Percentiles rank a stretch among this genome's conserved stretches.
These are phyloP conservation scores for Leptobrachium leishanense DNA, from an alignment of 2,113 vertebrate genomes.

Conservation along the genomic window DNA sequence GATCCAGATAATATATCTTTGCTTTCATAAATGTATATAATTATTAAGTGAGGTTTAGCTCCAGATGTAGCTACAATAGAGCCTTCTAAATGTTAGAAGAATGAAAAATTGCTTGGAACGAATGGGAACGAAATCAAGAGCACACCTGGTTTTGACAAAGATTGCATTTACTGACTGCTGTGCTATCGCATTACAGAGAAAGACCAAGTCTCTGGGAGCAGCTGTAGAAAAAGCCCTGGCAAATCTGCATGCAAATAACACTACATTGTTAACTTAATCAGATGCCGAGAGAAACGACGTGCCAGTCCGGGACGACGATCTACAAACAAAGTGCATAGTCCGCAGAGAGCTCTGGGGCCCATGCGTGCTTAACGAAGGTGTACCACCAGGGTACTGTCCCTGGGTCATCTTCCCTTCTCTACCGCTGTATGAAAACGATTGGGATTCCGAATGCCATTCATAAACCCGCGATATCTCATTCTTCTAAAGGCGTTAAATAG, in stretches of 20 bases:
- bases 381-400: constrained; percentile 64
- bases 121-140: constrained; percentile 93
- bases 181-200: constrained; percentile 94
- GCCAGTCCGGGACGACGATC: constrained; percentile 78
- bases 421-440: constrained; percentile 59
- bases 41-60: constrained; percentile 87
- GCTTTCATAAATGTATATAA: constrained; percentile 75
- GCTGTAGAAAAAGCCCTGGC: constrained; percentile 86
- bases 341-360: constrained; percentile 68
- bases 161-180: constrained; percentile 99
- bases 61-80: constrained; percentile 99
- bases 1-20: constrained; percentile 78
- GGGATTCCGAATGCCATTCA: constrained; percentile 53
- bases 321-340: constrained; percentile 70
- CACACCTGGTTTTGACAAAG: constrained; percentile 98
- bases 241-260: constrained; percentile 99
- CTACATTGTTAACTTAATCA: constrained; percentile 99
- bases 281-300: constrained; percentile 95
- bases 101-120: constrained; percentile 86
- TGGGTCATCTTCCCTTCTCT: constrained; percentile 59
- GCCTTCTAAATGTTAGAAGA: constrained; percentile 91
- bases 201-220: constrained; percentile 86
- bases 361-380: constrained; percentile 72
- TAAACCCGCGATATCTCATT: constrained; percentile 46
- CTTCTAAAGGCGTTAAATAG: constrained; percentile 55